Base-by-base conservation (phyloP, 2,113 vertebrate genomes). In the Stictonetta naevosa region DNA sequence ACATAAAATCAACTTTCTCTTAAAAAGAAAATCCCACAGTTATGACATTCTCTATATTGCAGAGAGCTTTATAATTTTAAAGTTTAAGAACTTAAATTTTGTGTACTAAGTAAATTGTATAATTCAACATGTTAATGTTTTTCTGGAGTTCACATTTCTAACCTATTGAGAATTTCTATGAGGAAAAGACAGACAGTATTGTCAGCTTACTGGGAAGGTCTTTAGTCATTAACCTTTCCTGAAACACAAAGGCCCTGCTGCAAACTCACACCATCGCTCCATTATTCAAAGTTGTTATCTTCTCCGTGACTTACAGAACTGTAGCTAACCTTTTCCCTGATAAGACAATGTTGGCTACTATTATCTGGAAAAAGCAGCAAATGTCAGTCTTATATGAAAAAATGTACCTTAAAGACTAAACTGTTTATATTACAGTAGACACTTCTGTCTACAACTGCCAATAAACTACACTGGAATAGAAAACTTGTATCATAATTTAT, bases 361-460 rank as follows among this genome's bases (percentile, higher is more conserved):
- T 84, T 95, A 92, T 76, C 88, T 94, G 36, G 38, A 75, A 93
- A 96, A 95, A 82, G 79, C 82, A 94, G 87, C 64, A 94, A 89
- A 89, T 34, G 75, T 42, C 86, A 80, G 58, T 91, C 93, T 83
- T 58, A 29, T 26, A 44, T 3, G 11, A 66, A 89, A 38, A 71
- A 90, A 86, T 2, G 13, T 23, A 77, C 44, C 67, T 79, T 71
- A 56, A 88, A 94, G 85, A 90, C 87, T 93, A 92, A 95, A 86
- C 48, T 90, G 84, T 95, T 97, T 94, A 86, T 63, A 72, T 72
- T 46, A 48, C 2, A 36, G 59, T 33, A 93, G 78, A 81, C 59
- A 75, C 19, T 31, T 76, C 40, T 83, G 55, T 80, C 77, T 88
- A 48, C 2, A 1, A 77, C 83, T 74, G 75, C 50, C 60, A 75